These are phyloP conservation scores for Pseudococcus longispinus DNA, from an alignment of 2,888 invertebrate species.

Conservation along the genomic window DNA sequence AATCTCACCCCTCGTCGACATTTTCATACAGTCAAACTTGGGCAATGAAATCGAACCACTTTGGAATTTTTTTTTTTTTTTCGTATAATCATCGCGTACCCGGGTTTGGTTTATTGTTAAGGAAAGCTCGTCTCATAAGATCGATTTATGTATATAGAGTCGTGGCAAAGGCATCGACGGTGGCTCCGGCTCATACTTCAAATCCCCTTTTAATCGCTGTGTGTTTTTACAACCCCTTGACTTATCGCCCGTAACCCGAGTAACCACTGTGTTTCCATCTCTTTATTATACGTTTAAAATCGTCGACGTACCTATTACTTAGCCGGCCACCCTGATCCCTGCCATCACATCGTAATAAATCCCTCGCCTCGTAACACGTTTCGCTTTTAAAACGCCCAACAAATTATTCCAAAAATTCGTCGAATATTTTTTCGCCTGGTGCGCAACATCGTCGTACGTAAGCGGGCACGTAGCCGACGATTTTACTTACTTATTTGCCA, in stretches of 20 bases:
- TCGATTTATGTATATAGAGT: not conserved
- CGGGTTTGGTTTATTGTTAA: not conserved
- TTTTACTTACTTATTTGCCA: not conserved
- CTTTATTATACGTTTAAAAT: conserved; percentile 7
- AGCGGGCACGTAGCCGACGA: not conserved
- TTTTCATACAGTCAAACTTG: not conserved
- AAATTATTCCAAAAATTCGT: not conserved
- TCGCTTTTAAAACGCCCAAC: not conserved
- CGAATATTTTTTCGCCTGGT: not conserved
- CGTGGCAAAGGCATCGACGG: not conserved
- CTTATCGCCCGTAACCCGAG: not conserved
- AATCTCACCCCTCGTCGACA: not conserved
- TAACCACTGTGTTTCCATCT: conserved; percentile 14
- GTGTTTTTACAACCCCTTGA: not conserved
- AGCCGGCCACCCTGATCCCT: not conserved
- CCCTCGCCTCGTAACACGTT: not conserved
- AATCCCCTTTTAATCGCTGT: conserved; percentile 14
- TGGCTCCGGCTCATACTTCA: not conserved
- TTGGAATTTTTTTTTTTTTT: not conserved
- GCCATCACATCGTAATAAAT: not conserved
- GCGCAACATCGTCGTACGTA: not conserved
- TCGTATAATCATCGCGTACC: not conserved
- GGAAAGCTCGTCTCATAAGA: not conserved
- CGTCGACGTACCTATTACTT: not conserved
- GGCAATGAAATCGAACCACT: conserved; percentile 1